Evolutionary conservation across 1,140 invertebrate genomes (phyloP), one percentile per base, ranked within the genome.

Genomic region (Lucilia sericata): DNA sequence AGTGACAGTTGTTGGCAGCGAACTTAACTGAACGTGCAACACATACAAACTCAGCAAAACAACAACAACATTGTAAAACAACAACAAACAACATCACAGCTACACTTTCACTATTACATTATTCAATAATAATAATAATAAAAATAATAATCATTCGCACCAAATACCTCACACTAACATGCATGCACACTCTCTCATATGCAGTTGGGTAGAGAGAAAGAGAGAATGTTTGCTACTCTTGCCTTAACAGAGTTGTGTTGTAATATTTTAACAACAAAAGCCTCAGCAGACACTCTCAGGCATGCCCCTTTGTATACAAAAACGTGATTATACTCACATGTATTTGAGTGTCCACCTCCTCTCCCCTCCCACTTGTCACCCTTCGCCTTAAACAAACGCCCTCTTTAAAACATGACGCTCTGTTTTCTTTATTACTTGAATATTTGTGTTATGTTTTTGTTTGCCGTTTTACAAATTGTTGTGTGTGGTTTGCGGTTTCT

Each of bases 61-160:
- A 30, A 30, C 25, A 30, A 30, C n/a, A n/a, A n/a, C n/a, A n/a
- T n/a, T n/a, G n/a, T n/a, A n/a, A n/a, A n/a, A n/a, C n/a, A n/a
- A n/a, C 25, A 30, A 30, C 25, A 30, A 30, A 30, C 25, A 30
- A 30, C 25, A 30, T 30, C 19, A 70, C n/a, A 87, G 85, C 82
- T 85, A 90, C 89, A 90, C 89, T 91, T 91, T 91, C 89, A 91
- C 89, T 90, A 90, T 91, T 91, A 91, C 88, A 90, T 91, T 90
- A 90, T 89, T 90, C 88, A 88, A 87, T 86, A 86, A 84, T 87
- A 78, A 17, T 49, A 42, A 42, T 42, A 42, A 42, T 8, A 42
- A 42, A 8, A 42, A 42, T 42, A 42, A 42, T 42, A 42, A 42
- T 42, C 42, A 42, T 42, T 8, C 42, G 5, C 42, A 42, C 42